phyloP scores from a whole-genome alignment of 1,140 invertebrate species.

The Harlomillsia oculata region DNA sequence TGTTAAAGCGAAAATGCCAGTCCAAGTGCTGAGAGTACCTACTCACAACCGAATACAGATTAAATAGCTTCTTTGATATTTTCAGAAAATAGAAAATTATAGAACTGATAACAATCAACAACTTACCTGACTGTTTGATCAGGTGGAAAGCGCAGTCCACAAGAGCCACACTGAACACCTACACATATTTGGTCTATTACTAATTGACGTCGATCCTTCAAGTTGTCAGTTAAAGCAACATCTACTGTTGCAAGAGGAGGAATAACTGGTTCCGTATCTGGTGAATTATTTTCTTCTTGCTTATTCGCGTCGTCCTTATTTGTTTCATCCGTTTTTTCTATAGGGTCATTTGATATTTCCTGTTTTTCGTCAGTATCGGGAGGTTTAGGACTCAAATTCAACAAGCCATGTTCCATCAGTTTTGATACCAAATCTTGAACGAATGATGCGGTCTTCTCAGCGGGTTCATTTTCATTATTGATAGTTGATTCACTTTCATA shows the following conservation, averaged over 20 bases:
- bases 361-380: too few relatives aligned
- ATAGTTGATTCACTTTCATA: constrained; percentile 3
- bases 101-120: neutral
- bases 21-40: constrained; percentile 81
- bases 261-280: constrained; percentile 2
- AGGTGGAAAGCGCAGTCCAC: constrained; percentile 78
- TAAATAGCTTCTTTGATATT: neutral
- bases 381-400: constrained; percentile 1
- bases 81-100: neutral
- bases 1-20: constrained; percentile 93
- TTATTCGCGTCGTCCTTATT: neutral
- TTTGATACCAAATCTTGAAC: too few relatives aligned
- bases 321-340: neutral
- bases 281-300: neutral
- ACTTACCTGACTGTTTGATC: constrained; percentile 66
- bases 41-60: neutral
- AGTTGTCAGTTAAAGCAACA: constrained; percentile 39
- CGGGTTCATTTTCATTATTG: neutral
- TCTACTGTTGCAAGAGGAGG: constrained; percentile 37
- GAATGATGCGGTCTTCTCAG: too few relatives aligned
- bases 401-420: constrained; percentile 1
- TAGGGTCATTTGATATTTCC: too few relatives aligned
- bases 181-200: constrained; percentile 61
- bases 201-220: constrained; percentile 48
- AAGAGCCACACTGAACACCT: constrained; percentile 89